These are phyloP conservation scores for Strix uralensis DNA, from an alignment of 2,113 vertebrate species.

Conservation along the genomic window DNA sequence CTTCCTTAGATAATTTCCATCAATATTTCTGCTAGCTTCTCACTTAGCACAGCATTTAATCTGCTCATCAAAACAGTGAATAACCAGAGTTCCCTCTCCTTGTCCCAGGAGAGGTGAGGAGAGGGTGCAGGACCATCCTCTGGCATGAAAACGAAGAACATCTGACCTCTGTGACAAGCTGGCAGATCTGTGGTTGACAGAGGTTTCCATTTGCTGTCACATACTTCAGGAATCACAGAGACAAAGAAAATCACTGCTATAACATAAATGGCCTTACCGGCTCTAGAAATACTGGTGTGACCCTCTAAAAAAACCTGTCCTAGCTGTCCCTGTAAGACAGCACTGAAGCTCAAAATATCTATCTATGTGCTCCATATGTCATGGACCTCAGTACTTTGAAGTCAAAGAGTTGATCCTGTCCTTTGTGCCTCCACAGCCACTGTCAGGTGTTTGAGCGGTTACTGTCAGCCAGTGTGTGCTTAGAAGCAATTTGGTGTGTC, in stretches of 20 bases:
- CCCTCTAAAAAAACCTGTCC: not conserved
- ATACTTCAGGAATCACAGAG: not conserved
- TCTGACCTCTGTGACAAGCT: not conserved
- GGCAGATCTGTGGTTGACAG: not conserved
- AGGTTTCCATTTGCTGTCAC: not conserved
- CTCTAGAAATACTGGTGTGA: not conserved
- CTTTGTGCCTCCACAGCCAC: not conserved
- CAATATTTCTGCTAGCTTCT: not conserved
- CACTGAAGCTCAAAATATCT: not conserved
- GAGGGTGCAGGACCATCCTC: not conserved
- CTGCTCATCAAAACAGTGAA: not conserved
- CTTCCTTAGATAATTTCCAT: not conserved
- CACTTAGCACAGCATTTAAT: not conserved
- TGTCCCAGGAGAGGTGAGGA: not conserved
- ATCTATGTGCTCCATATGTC: accelerated
- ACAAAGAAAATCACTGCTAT: not conserved
- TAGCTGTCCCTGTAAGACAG: not conserved
- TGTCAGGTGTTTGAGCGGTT: not conserved
- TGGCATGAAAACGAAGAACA: not conserved
- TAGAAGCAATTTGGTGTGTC: not conserved
- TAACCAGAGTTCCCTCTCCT: not conserved
- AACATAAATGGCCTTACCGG: not conserved
- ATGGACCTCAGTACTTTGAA: not conserved
- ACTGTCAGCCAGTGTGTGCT: not conserved
- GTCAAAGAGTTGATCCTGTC: not conserved